phyloP scores from a whole-genome alignment of 2,888 invertebrate species.

The Drepana falcataria region DNA sequence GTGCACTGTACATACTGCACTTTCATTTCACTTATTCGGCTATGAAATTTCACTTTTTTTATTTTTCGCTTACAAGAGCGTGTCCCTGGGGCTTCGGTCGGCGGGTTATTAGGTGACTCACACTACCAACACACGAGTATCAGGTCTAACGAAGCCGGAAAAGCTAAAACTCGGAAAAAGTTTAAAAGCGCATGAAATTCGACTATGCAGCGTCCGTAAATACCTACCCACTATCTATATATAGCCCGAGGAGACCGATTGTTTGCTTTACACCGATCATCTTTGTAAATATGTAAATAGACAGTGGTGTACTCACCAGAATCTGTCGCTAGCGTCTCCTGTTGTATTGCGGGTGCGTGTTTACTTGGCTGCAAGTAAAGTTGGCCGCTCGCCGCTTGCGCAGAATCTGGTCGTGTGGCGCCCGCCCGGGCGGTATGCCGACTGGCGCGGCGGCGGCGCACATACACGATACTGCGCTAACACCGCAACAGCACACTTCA shows the following conservation, averaged over 20 bases:
- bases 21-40: conserved; percentile 42
- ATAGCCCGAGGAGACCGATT: conserved; percentile 37
- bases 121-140: too few relatives aligned
- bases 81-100: too few relatives aligned
- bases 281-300: conserved; percentile 10
- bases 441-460: conserved; percentile 48
- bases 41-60: conserved; percentile 18
- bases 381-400: conserved; percentile 63
- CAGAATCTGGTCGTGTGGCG: conserved; percentile 77
- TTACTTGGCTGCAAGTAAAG: conserved; percentile 68
- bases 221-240: conserved; percentile 48
- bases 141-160: background rate
- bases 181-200: conserved; percentile 46
- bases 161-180: conserved; percentile 26
- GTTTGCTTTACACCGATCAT: conserved; percentile 10
- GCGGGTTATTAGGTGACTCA: too few relatives aligned
- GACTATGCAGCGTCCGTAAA: conserved; percentile 63
- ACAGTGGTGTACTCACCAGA: conserved; percentile 59
- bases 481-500: conserved; percentile 11
- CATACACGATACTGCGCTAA: conserved; percentile 20
- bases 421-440: conserved; percentile 78
- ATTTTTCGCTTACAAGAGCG: conserved; percentile 3
- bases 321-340: conserved; percentile 66
- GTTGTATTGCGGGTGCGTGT: conserved; percentile 57
- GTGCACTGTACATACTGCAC: conserved; percentile 28